Conservation (phyloP, 2,797 vertebrate genomes). For the Austrolebias charrua region DNA sequence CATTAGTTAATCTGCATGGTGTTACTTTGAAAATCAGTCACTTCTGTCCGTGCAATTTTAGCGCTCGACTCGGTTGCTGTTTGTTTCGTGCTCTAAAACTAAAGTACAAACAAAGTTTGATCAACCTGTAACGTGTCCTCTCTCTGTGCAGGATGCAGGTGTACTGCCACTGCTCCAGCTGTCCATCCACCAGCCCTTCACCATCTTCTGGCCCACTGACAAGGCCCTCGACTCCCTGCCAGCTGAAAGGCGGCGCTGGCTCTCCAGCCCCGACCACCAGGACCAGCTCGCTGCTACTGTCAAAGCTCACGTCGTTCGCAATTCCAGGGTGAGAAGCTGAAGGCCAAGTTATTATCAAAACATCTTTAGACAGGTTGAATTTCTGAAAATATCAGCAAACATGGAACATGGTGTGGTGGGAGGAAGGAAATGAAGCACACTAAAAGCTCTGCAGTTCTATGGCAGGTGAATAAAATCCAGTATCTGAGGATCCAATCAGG, state of each 20-base stretch:
- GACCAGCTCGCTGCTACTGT: constrained; percentile 83
- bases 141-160: constrained; percentile 76
- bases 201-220: constrained; percentile 94
- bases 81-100: no score
- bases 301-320: constrained; percentile 87
- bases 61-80: no score
- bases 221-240: constrained; percentile 80
- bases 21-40: no score
- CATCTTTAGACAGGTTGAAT: no score
- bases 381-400: no score
- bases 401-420: no score
- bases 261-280: constrained; percentile 84
- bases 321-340: constrained; percentile 61
- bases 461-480: background rate
- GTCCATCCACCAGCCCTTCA: constrained; percentile 84
- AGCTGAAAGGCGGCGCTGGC: constrained; percentile 80
- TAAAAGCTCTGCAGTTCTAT: no score
- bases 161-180: constrained; percentile 81
- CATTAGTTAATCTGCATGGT: no score
- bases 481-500: background rate
- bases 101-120: no score
- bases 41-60: no score
- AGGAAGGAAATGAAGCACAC: no score
- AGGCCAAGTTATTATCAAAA: background rate
- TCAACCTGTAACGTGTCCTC: background rate